phyloP scores from a whole-genome alignment of 2,888 invertebrate species.

The Autographa pulchrina region DNA sequence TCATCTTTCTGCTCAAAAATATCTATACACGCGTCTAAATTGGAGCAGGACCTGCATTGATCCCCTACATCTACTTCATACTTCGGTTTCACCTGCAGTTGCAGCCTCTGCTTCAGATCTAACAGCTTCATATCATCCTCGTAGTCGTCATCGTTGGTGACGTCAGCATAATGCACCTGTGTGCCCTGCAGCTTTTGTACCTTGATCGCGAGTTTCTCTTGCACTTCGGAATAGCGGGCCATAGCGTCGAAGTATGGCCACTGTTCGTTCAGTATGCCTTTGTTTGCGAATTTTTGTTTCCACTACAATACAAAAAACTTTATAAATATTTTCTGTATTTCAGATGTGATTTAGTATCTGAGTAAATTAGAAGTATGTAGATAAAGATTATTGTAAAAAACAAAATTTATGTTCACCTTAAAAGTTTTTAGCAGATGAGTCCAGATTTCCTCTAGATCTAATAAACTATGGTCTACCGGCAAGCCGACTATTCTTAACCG shows the following conservation, averaged over 20 bases:
- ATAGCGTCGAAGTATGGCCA: conserved; percentile 84
- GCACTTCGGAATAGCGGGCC: conserved; percentile 69
- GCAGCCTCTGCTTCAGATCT: conserved; percentile 78
- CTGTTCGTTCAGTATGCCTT: conserved; percentile 81
- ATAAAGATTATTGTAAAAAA: background rate
- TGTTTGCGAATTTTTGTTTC: conserved; percentile 83
- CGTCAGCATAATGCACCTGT: conserved; percentile 58
- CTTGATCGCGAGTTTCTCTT: conserved; percentile 56
- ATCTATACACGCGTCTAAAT: conserved; percentile 73
- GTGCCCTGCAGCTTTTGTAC: conserved; percentile 56
- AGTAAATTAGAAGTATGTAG: background rate
- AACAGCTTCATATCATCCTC: conserved; percentile 84
- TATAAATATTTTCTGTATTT: background rate
- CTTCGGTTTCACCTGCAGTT: conserved; percentile 71
- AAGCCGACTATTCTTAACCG: conserved; percentile 75
- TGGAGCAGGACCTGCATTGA: conserved; percentile 77
- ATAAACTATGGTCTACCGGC: conserved; percentile 80
- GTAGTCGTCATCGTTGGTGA: conserved; percentile 68
- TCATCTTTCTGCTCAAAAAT: conserved; percentile 74
- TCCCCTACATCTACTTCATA: conserved; percentile 64
- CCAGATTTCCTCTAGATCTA: conserved; percentile 83
- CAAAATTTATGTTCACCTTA: conserved; percentile 68
- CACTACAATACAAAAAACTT: conserved; percentile 71
- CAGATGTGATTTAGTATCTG: no score
- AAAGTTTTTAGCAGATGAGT: conserved; percentile 78